Base-by-base conservation (phyloP, 2,113 vertebrate genomes). In the Acrocephalus kingi region DNA sequence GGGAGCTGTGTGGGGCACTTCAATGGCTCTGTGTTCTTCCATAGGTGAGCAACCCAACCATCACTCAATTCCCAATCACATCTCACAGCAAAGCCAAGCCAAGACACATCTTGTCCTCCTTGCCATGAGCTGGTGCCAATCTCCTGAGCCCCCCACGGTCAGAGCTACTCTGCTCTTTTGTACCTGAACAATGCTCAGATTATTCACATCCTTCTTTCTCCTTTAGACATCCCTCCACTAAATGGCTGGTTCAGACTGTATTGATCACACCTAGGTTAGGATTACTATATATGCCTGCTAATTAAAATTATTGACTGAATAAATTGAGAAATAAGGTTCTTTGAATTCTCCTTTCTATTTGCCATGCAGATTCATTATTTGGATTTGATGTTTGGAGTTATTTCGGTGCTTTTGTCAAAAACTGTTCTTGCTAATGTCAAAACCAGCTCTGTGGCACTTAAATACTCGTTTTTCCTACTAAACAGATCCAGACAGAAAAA, bases 51-150 rank as follows among this genome's bases (percentile, higher is more conserved):
- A 79, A 9, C 21, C 24, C 62, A 30, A 6, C 11, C 59, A 33
- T 2, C 0, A 0, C 35, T 63, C 61, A 15, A 0, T 22, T 33
- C 25, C 35, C 43, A 35, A 3, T 15, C 58, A 19, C 17, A 31
- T 15, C 64, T 75, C 78, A 17, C 37, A 51, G 68, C 43, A 37
- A 58, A 81, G 18, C 11, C 7, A 52, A 49, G 11, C 7, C 27
- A 84, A 46, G 15, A 1, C 39, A 39, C 2, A 2, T 28, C 11
- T 22, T 58, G 23, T 1, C 51, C 24, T 23, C 46, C 61, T 37
- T 62, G 39, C 52, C 69, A 28, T 0, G 5, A 55, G 33, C 24
- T 39, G n/a, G 18, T 45, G 24, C 33, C 28, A 25, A 11, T 21
- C 4, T 9, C 43, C 55, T 2, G 1, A 46, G 15, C 23, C 5